These are phyloP conservation scores for Adelges cooleyi DNA, from an alignment of 1,140 invertebrate species.

Conservation along the genomic window DNA sequence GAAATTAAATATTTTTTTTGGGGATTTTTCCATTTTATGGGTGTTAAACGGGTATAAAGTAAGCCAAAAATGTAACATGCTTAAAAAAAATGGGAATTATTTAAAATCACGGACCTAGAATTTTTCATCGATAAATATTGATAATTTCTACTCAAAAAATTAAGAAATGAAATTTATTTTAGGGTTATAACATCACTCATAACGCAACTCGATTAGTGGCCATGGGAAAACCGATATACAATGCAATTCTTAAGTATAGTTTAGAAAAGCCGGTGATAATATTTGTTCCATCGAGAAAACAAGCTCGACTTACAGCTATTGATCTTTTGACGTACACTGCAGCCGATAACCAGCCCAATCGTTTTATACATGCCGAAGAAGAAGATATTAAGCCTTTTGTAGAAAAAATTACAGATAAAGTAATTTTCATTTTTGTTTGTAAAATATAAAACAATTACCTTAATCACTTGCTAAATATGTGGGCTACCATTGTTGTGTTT, in stretches of 20 bases:
- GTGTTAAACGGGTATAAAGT: too few species aligned
- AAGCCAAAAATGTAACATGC: too few species aligned
- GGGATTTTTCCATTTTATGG: too few species aligned
- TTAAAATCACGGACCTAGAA: background rate
- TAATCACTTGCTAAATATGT: background rate
- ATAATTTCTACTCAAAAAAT: too few species aligned
- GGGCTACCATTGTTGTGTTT: background rate
- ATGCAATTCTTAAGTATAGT: constrained; percentile 79
- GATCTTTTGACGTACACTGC: constrained; percentile 88
- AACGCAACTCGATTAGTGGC: constrained; percentile 88
- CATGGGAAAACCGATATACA: constrained; percentile 96
- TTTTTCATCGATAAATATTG: too few species aligned
- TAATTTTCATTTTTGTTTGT: too few species aligned
- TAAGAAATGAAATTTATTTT: too few species aligned
- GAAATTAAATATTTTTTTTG: too few species aligned
- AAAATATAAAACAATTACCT: background rate
- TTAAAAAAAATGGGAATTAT: background rate
- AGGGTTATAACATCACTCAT: constrained; percentile 95
- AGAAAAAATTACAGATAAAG: constrained; percentile 74
- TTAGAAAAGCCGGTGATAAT: constrained; percentile 82
- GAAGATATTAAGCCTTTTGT: constrained; percentile 79
- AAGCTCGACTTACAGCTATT: constrained; percentile 85
- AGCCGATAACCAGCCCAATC: constrained; percentile 67
- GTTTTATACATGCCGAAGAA: constrained; percentile 81
- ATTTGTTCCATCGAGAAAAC: constrained; percentile 92